Percentiles rank a stretch among this genome's conserved stretches.
Evolutionary conservation across 2,113 vertebrate species (phyloP).

Genomic region (Pterocles orientalis): DNA sequence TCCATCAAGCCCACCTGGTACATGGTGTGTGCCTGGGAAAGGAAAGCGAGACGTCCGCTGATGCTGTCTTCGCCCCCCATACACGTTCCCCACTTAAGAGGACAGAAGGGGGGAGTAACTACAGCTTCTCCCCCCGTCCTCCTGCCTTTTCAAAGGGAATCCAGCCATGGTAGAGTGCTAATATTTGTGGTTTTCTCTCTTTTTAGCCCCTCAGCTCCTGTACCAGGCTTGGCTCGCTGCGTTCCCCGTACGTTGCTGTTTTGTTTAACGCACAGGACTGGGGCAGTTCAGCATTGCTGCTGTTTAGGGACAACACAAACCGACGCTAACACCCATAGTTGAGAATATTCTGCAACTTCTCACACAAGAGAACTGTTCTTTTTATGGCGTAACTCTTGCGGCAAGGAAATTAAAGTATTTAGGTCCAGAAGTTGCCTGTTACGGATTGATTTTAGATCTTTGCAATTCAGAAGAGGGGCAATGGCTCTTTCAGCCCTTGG

Average conservation of each 20-base stretch:
- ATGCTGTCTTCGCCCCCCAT: neutral
- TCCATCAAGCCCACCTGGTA: constrained; percentile 99
- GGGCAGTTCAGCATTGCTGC: neutral
- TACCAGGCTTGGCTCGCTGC: rapidly evolving
- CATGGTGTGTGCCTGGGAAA: constrained; percentile 93
- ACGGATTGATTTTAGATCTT: neutral
- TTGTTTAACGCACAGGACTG: rapidly evolving
- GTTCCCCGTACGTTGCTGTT: rapidly evolving
- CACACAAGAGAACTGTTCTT: neutral
- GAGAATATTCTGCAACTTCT: too few species aligned
- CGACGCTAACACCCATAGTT: rapidly evolving
- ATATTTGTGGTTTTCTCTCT: rapidly evolving
- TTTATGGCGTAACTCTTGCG: rapidly evolving
- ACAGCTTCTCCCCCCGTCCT: neutral
- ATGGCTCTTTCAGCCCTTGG: neutral
- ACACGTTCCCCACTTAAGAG: neutral
- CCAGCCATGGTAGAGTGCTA: rapidly evolving
- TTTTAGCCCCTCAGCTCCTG: neutral
- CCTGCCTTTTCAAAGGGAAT: neutral
- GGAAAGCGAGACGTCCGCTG: rapidly evolving
- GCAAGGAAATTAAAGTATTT: neutral
- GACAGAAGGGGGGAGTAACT: too few species aligned
- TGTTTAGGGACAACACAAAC: neutral
- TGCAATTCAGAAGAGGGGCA: neutral
- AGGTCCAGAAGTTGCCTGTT: too few species aligned